Base-by-base conservation (phyloP, 2,888 invertebrate species). In the Abrostola tripartita region DNA sequence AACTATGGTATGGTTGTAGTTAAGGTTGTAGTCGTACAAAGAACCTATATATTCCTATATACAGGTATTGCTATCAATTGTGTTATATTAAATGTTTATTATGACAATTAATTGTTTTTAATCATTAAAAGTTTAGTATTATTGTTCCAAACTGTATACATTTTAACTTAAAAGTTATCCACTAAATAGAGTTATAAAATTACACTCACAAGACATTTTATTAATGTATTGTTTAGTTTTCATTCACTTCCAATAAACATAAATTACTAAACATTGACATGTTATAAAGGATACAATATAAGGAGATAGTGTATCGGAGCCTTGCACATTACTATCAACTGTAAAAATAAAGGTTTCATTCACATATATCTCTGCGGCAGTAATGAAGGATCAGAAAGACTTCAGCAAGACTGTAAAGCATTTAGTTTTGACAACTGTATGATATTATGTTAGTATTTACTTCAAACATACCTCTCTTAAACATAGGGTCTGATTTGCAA, bases 391-490 rank as follows among this genome's bases (percentile, higher is more conserved):
- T n/a, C 51, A 14, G 1, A 42, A 9, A 10, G 4, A 1, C 9
- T 5, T 8, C n/a, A 41, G 6, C 41, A 41, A n/a, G 6, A 5
- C 24, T 24, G 24, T 2, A 24, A 10, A n/a, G n/a, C 41, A 41
- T 41, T 41, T 41, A 41, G 0, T 11, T 5, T 11, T 41, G 40
- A 41, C 0, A 41, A 24, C 24, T 2, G 4, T 4, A 24, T 24
- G 1, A 24, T 2, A 24, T 24, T 2, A 24, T 24, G 1, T 24
- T 24, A 24, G 24, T 6, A n/a, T 5, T 0, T 2, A 44, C 5
- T 47, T 47, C 5, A 44, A 51, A 5, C 51, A 54, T 90, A 94
- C 93, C 92, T 91, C 69, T 91, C 70, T 84, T 88, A 53, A 93
- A 92, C 41, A 68, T 64, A 52, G 87, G 83, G 65, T 92, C 84